Evolutionary conservation across 2,888 invertebrate genomes (phyloP), one percentile per base, ranked within the genome.

Genomic region (Melieria omissa): DNA sequence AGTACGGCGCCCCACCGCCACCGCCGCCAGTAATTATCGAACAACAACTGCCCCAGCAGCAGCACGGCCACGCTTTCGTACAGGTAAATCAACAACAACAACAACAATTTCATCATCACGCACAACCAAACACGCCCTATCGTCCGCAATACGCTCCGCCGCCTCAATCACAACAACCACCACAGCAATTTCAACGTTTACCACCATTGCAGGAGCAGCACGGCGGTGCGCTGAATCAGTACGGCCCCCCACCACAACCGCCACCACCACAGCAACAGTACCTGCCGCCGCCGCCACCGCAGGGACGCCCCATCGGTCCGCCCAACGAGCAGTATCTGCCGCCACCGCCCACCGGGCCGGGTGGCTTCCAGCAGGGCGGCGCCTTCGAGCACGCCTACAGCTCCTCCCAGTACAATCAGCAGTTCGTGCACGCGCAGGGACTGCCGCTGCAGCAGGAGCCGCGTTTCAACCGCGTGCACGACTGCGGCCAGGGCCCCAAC

Each of bases 401-500:
- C n/a, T 76, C 80, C 61, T 80, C 79, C 0, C 80, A 81, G 57
- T 75, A 78, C n/a, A 77, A 75, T 5, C 79, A 84, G 46, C 80
- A 80, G 70, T 78, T 80, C 67, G 73, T 80, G 9, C 77, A 83
- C 41, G 71, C 81, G 2, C 86, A 85, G 73, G 81, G 80, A 5
- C 71, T 85, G 42, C 85, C 85, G 0, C 71, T 76, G 12, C 73
- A 78, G 5, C 85, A 84, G 62, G 82, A 85, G 66, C 80, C 81
- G 7, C 79, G 84, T 58, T 84, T 82, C 75, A 81, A 80, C 65
- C 79, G 82, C 47, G 80, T 82, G 4, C 84, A 86, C 69, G 82
- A 87, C 58, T 86, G 86, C 63, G 85, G 86, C 0, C 86, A 86
- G 65, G 86, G 86, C 8, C 86, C 86, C 10, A 86, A 86, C 73